phyloP scores from a whole-genome alignment of 2,113 vertebrate genomes.

The Bubo scandiacus region DNA sequence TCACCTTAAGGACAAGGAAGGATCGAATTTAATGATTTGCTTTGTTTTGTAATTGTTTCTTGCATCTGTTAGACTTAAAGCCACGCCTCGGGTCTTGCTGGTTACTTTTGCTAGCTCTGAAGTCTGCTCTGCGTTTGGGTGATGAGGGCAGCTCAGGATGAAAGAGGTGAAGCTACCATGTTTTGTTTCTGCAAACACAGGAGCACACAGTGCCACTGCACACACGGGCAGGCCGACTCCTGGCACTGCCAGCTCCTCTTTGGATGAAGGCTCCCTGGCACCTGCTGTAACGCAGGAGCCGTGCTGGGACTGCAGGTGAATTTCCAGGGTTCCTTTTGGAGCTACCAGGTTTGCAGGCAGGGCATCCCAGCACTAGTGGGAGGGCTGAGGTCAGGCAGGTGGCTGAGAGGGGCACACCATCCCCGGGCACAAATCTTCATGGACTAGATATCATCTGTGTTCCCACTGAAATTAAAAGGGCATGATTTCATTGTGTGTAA shows the following conservation, averaged over 20 bases:
- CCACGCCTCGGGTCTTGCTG: not conserved
- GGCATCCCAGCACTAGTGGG: not conserved
- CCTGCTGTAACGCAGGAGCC: not conserved
- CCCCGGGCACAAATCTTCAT: not conserved
- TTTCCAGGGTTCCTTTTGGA: not conserved
- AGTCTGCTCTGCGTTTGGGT: not conserved
- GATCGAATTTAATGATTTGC: not conserved
- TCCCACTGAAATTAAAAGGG: not conserved
- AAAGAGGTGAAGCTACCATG: not conserved
- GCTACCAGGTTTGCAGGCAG: not conserved
- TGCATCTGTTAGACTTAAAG: not conserved
- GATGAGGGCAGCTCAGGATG: not conserved
- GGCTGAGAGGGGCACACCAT: not conserved
- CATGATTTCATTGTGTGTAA: not conserved
- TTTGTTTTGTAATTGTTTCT: not conserved
- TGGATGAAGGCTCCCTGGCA: not conserved
- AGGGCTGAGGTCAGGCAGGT: not conserved
- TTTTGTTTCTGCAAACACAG: not conserved
- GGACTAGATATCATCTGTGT: not conserved
- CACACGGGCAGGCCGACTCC: not conserved
- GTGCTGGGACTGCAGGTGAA: not conserved
- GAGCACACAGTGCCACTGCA: not conserved
- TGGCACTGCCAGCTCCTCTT: not conserved
- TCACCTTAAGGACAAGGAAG: not conserved
- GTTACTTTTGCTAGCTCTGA: not conserved